Conservation (phyloP, 2,113 vertebrate genomes). For the Callorhinus ursinus region DNA sequence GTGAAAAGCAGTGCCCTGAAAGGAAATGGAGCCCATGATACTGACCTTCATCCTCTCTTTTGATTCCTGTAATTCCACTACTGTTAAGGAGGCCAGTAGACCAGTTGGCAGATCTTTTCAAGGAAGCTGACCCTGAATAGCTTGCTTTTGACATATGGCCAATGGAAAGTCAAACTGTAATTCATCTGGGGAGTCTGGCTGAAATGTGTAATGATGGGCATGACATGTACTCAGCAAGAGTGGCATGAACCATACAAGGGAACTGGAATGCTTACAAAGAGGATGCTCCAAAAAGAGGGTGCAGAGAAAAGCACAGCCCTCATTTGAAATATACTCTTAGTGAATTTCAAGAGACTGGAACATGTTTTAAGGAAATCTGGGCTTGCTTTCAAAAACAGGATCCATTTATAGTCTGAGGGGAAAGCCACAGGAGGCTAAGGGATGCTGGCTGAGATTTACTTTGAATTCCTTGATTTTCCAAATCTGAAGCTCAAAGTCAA, state of each 20-base stretch:
- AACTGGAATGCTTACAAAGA: constrained; percentile 63
- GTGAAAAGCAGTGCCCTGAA: constrained; percentile 4
- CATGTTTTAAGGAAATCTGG: constrained; percentile 80
- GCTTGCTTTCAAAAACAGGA: constrained; percentile 79
- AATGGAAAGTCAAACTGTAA: constrained; percentile 67
- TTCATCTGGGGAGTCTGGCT: constrained; percentile 67
- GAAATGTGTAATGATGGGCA: constrained; percentile 68
- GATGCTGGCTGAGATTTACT: constrained; percentile 69
- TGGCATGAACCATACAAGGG: constrained; percentile 52
- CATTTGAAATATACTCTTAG: constrained; percentile 69
- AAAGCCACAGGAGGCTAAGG: constrained; percentile 71
- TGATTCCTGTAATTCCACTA: constrained; percentile 56
- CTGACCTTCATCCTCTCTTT: constrained; percentile 53
- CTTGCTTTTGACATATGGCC: constrained; percentile 72
- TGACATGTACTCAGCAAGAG: constrained; percentile 64
- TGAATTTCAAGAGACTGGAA: constrained; percentile 78
- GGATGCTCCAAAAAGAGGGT: constrained; percentile 54
- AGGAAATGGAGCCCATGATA: background rate
- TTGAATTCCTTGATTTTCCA: constrained; percentile 81
- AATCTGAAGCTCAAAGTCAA: constrained; percentile 76
- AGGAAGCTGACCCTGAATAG: constrained; percentile 64
- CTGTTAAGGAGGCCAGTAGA: constrained; percentile 71
- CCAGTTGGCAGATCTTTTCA: constrained; percentile 76
- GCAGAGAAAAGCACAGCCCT: constrained; percentile 72
- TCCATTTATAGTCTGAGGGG: constrained; percentile 78